phyloP scores from a whole-genome alignment of 1,140 invertebrate genomes.

The Diachasma alloeum region DNA sequence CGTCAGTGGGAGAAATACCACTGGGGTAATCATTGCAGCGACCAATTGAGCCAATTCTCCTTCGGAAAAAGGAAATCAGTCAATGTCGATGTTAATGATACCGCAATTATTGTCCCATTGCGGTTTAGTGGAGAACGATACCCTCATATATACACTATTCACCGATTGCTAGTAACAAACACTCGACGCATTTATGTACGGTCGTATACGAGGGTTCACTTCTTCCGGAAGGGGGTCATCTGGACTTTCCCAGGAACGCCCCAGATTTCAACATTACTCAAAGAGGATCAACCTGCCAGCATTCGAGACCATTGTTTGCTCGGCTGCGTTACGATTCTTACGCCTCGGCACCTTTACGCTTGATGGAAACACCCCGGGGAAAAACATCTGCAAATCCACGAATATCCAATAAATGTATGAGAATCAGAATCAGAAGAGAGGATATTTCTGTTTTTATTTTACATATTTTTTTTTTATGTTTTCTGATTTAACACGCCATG shows the following conservation, averaged over 20 bases:
- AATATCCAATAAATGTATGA: background rate
- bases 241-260: slow-evolving; percentile 61
- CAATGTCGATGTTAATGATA: slow-evolving; percentile 28
- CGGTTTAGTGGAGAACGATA: background rate
- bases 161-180: background rate
- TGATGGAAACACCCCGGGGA: background rate
- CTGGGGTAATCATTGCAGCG: background rate
- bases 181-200: background rate
- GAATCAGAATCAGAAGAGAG: background rate
- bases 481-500: too few species aligned
- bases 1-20: background rate
- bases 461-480: background rate
- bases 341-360: slow-evolving; percentile 36
- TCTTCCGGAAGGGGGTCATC: slow-evolving; percentile 45
- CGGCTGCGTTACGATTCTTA: slow-evolving; percentile 44
- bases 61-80: slow-evolving; percentile 13
- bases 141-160: background rate
- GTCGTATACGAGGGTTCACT: background rate
- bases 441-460: too few species aligned
- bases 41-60: background rate
- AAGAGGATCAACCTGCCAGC: slow-evolving; percentile 62
- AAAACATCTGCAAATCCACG: slow-evolving; percentile 2
- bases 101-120: slow-evolving; percentile 16
- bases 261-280: slow-evolving; percentile 67
- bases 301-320: slow-evolving; percentile 53